Percentiles rank a stretch among this genome's conserved stretches.
phyloP scores from a whole-genome alignment of 2,113 vertebrate species.

The Gobiocypris rarus region DNA sequence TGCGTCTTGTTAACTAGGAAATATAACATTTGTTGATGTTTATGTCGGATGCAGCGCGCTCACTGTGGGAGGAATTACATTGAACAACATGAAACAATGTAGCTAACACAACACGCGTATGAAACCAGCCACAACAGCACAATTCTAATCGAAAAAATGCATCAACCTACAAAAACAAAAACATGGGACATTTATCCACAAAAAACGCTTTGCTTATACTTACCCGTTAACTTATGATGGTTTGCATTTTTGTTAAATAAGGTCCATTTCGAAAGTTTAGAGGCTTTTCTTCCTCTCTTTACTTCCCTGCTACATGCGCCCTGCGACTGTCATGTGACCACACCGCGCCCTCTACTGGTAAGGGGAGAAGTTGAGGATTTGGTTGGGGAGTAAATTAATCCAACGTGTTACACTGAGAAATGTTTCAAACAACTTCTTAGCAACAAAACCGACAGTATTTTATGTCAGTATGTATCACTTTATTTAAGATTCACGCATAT shows the following conservation, averaged over 20 bases:
- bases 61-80: constrained; percentile 20
- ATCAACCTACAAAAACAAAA: not conserved
- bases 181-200: not conserved
- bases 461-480: too few species aligned
- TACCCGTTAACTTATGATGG: constrained; percentile 45
- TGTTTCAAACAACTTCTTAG: too few species aligned
- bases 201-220: not conserved
- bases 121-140: not conserved
- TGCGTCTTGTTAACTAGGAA: too few species aligned
- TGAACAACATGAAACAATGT: constrained; percentile 37
- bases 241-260: constrained; percentile 14
- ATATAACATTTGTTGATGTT: not conserved
- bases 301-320: constrained; percentile 23
- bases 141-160: not conserved
- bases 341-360: constrained; percentile 62
- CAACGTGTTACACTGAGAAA: too few species aligned
- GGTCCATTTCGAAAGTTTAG: constrained; percentile 54
- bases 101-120: constrained; percentile 5
- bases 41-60: not conserved
- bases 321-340: constrained; percentile 49
- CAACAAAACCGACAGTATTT: too few species aligned
- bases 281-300: constrained; percentile 31
- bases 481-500: not conserved
- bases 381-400: too few species aligned
- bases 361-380: not conserved